Percentiles rank a stretch among this genome's conserved stretches.
Evolutionary conservation across 2,888 invertebrate species (phyloP).

Genomic region (Osmoderma eremita): DNA sequence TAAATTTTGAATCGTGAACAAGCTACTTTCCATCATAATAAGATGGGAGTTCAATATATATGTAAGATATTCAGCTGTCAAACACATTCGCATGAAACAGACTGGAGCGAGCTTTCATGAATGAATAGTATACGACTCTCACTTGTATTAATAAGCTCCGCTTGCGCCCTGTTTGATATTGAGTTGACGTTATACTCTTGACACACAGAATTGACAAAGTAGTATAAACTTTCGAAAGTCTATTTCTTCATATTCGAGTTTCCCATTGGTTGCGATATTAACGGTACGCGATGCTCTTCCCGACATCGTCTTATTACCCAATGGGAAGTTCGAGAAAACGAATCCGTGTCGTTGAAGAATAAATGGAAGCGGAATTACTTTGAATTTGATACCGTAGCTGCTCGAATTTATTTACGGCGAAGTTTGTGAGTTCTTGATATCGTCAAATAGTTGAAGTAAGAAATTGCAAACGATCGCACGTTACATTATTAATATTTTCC

Average conservation of each 20-base stretch:
- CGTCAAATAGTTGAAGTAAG: too few species aligned
- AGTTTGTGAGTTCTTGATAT: too few species aligned
- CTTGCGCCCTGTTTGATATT: conserved; percentile 16
- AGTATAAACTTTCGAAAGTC: conserved; percentile 14
- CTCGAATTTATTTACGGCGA: too few species aligned
- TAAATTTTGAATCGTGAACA: neutral
- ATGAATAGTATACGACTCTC: conserved; percentile 15
- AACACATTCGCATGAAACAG: conserved; percentile 44
- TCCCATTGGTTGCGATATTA: neutral
- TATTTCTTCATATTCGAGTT: neutral
- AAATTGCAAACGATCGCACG: too few species aligned
- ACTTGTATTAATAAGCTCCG: conserved; percentile 23
- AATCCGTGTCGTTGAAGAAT: too few species aligned
- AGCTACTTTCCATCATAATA: conserved; percentile 1
- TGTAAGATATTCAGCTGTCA: conserved; percentile 46
- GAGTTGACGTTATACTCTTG: conserved; percentile 29
- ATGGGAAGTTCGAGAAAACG: too few species aligned
- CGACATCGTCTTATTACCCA: too few species aligned
- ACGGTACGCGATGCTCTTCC: neutral
- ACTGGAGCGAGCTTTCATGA: conserved; percentile 10
- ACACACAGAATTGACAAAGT: conserved; percentile 26
- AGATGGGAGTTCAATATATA: conserved; percentile 40
- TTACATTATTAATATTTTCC: too few species aligned
- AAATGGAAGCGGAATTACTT: too few species aligned
- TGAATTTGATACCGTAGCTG: too few species aligned